phyloP scores from a whole-genome alignment of 1,140 invertebrate genomes.

The Wasmannia auropunctata region DNA sequence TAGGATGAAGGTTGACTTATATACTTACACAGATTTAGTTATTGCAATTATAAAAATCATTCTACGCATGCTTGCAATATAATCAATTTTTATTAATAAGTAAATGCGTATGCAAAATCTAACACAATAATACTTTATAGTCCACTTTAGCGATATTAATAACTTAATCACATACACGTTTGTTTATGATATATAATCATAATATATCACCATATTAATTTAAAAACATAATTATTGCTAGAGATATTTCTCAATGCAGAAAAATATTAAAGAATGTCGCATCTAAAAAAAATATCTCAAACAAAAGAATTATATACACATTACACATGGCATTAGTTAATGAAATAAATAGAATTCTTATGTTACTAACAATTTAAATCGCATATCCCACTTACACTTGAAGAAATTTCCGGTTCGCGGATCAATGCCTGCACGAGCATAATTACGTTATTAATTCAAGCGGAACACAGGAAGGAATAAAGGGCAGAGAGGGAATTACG shows the following conservation, averaged over 20 bases:
- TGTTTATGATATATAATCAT: neutral
- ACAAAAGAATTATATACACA: neutral
- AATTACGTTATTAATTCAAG: conserved; percentile 43
- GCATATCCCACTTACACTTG: neutral
- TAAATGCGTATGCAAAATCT: neutral
- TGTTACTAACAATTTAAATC: neutral
- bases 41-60: neutral
- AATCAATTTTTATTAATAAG: neutral
- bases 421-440: neutral
- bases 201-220: neutral
- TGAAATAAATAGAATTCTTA: neutral
- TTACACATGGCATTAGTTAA: neutral
- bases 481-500: neutral
- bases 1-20: neutral
- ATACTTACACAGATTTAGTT: neutral
- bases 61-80: neutral
- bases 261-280: neutral
- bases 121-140: neutral
- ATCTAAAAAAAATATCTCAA: no score
- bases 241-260: neutral
- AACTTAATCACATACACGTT: neutral
- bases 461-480: conserved; percentile 15
- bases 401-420: conserved; percentile 17
- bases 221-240: neutral
- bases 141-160: no score